phyloP scores from a whole-genome alignment of 2,888 invertebrate species.

The Apodemia hepburni region DNA sequence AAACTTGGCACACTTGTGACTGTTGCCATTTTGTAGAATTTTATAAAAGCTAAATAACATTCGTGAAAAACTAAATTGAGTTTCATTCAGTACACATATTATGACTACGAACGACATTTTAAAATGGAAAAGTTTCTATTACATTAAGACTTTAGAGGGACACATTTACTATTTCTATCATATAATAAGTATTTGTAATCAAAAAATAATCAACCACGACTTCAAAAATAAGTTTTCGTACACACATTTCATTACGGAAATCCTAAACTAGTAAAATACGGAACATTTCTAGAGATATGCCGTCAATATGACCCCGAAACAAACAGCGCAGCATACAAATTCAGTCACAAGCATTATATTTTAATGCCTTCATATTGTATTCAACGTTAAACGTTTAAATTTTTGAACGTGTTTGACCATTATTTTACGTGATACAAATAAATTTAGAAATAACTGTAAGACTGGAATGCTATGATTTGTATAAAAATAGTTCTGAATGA shows the following conservation, averaged over 20 bases:
- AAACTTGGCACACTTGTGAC: conserved; percentile 21
- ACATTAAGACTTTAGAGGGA: not conserved
- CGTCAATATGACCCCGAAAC: conserved; percentile 14
- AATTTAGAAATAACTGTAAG: conserved; percentile 1
- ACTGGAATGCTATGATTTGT: not conserved
- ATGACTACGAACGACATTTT: conserved; percentile 8
- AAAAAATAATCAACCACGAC: not conserved
- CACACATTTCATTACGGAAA: conserved; percentile 3
- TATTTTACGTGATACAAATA: conserved; percentile 9
- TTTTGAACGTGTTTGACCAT: conserved; percentile 1
- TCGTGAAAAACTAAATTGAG: conserved; percentile 18
- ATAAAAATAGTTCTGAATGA: conserved; percentile 11
- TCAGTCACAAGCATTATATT: conserved; percentile 19
- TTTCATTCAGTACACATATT: not conserved
- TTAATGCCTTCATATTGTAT: not conserved
- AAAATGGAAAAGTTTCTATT: conserved; percentile 4
- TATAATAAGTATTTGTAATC: not conserved
- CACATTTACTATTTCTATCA: conserved; percentile 2
- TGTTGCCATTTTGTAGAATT: conserved; percentile 17
- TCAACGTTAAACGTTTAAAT: conserved; percentile 11
- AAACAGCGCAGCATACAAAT: conserved; percentile 15
- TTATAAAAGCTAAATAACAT: conserved; percentile 18
- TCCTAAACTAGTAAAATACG: not conserved
- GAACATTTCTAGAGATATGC: conserved; percentile 14
- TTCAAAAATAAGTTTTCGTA: not conserved